These are phyloP conservation scores for Ictalurus punctatus DNA, from an alignment of 2,113 vertebrate species.

Conservation along the genomic window DNA sequence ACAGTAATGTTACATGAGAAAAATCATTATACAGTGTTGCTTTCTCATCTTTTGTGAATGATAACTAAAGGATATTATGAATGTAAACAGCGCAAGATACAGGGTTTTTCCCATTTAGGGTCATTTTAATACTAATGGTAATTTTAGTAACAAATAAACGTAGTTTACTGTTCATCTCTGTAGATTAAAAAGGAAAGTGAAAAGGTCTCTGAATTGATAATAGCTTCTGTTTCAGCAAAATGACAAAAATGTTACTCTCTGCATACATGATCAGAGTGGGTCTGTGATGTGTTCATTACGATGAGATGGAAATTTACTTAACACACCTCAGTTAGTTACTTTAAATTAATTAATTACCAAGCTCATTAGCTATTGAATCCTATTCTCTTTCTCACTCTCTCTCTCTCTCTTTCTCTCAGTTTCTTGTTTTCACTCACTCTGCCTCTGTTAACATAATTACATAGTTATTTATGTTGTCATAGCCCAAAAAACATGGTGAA, in stretches of 20 bases:
- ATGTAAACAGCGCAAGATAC: background rate
- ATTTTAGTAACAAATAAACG: background rate
- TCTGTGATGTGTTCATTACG: background rate
- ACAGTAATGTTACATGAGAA: background rate
- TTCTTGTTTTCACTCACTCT: background rate
- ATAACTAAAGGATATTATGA: background rate
- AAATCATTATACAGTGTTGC: background rate
- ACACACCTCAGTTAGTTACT: background rate
- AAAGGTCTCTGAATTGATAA: background rate
- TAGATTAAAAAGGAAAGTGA: background rate
- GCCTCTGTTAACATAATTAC: background rate
- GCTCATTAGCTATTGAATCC: background rate
- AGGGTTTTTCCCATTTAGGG: background rate
- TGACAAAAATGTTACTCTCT: background rate
- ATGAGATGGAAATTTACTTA: background rate
- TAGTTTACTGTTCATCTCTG: background rate
- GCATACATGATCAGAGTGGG: background rate
- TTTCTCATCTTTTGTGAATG: background rate
- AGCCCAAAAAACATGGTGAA: background rate
- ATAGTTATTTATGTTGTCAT: background rate
- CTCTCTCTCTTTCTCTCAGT: background rate
- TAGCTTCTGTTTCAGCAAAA: background rate
- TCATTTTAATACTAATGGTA: too few species aligned
- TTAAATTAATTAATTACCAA: background rate
- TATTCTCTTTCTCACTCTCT: background rate